phyloP scores from a whole-genome alignment of 2,888 invertebrate genomes.

The Euclidia mi region DNA sequence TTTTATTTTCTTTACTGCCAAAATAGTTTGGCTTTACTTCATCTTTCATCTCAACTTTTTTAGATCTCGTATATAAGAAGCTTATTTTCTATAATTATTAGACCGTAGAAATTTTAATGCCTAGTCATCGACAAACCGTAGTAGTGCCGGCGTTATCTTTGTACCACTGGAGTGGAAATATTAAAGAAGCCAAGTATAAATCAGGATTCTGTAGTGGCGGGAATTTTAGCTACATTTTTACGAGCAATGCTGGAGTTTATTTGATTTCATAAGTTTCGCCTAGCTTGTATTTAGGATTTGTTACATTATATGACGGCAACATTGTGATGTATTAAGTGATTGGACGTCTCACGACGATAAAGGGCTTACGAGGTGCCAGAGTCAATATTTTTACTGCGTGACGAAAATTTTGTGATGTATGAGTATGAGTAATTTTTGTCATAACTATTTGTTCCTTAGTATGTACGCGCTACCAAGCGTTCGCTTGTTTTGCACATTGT shows the following conservation, averaged over 20 bases:
- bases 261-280: conserved; percentile 45
- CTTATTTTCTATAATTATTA: no score
- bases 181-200: conserved; percentile 62
- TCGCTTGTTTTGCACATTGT: no score
- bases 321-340: conserved; percentile 36
- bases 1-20: no score
- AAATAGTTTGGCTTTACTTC: no score
- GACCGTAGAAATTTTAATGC: conserved; percentile 18
- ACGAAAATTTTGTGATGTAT: no score
- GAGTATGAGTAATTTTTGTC: no score
- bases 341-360: conserved; percentile 15
- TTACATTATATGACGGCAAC: conserved; percentile 43
- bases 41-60: no score
- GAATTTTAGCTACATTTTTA: conserved; percentile 63
- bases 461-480: no score
- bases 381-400: no score
- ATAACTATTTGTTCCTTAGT: no score
- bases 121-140: conserved; percentile 34
- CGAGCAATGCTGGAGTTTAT: conserved; percentile 53
- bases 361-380: conserved; percentile 1
- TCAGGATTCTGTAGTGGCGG: conserved; percentile 57
- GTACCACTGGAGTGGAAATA: conserved; percentile 56
- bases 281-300: conserved; percentile 39
- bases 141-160: conserved; percentile 51
- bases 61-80: no score